phyloP scores from a whole-genome alignment of 2,888 invertebrate species.

The Candidula unifasciata region DNA sequence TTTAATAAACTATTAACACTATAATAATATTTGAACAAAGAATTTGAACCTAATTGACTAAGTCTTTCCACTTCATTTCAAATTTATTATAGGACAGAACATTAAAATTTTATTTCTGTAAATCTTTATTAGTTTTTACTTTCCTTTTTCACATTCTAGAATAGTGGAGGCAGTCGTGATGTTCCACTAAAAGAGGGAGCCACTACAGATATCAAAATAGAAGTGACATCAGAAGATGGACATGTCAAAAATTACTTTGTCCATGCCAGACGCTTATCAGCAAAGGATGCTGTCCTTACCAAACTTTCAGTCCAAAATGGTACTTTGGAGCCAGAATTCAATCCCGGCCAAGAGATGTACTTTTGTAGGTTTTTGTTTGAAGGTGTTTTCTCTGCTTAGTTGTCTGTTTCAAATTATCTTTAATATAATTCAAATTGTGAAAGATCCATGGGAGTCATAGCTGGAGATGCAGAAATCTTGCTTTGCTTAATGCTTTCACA shows the following conservation, averaged over 20 bases:
- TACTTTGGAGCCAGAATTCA: slow-evolving; percentile 69
- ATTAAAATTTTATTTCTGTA: no score
- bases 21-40: no score
- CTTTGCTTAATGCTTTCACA: no score
- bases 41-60: no score
- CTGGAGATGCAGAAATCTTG: no score
- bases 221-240: slow-evolving; percentile 77
- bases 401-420: background rate
- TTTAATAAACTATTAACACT: no score
- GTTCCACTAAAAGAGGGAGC: slow-evolving; percentile 74
- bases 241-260: slow-evolving; percentile 74
- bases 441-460: no score
- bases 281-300: slow-evolving; percentile 74
- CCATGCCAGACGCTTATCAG: slow-evolving; percentile 72
- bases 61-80: no score
- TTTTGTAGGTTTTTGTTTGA: slow-evolving; percentile 62
- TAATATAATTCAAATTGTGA: no score
- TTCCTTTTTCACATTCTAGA: slow-evolving; percentile 47
- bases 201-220: slow-evolving; percentile 75
- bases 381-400: background rate
- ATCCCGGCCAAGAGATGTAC: slow-evolving; percentile 62
- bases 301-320: slow-evolving; percentile 67
- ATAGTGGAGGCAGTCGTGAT: slow-evolving; percentile 71
- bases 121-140: no score
- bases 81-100: no score